Conservation (phyloP, 2,113 vertebrate genomes). For the Noturus placidus region DNA sequence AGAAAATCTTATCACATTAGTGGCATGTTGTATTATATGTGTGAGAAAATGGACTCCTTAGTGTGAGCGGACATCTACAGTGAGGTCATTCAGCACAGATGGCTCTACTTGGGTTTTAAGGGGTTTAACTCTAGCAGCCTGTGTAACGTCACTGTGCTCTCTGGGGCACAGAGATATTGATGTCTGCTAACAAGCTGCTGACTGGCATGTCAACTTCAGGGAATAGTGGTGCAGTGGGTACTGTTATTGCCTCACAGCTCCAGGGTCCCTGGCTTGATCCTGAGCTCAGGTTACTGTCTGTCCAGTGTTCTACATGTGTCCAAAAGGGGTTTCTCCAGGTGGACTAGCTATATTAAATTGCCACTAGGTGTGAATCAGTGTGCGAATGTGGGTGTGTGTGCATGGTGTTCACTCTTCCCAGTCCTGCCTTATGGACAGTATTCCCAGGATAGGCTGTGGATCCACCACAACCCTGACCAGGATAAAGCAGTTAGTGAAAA, state of each 20-base stretch:
- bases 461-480: neutral
- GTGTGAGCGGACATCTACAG: neutral
- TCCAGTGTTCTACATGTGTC: neutral
- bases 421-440: neutral
- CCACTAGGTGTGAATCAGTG: neutral
- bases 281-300: neutral
- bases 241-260: neutral
- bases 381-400: neutral
- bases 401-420: neutral
- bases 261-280: neutral
- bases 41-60: neutral
- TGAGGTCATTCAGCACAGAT: conserved; percentile 31
- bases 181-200: conserved; percentile 32
- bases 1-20: neutral
- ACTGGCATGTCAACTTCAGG: neutral
- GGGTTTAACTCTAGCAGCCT: conserved; percentile 37
- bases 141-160: conserved; percentile 1
- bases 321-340: neutral
- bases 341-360: neutral
- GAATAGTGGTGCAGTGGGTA: neutral
- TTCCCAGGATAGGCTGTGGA: neutral
- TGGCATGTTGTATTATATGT: neutral
- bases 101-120: conserved; percentile 30
- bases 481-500: neutral
- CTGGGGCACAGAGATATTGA: conserved; percentile 8